phyloP scores from a whole-genome alignment of 2,113 vertebrate species.

The Danionella cerebrum region DNA sequence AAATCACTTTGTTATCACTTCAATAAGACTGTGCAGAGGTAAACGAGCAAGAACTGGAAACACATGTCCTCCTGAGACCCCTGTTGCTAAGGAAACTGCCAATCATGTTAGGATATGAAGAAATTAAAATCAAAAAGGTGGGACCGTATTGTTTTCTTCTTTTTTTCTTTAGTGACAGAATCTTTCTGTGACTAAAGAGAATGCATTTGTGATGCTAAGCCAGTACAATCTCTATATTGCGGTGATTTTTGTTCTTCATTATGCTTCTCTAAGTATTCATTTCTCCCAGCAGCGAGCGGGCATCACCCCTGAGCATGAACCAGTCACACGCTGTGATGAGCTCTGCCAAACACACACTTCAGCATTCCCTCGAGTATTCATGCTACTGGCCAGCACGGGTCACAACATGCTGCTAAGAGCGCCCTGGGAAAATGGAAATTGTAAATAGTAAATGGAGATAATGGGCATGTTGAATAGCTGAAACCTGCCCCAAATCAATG shows the following conservation, averaged over 20 bases:
- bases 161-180: constrained; percentile 45
- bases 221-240: constrained; percentile 25
- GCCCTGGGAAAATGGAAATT: constrained; percentile 14
- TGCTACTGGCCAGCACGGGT: neutral
- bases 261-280: constrained; percentile 23
- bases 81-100: constrained; percentile 71
- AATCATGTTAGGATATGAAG: constrained; percentile 71
- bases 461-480: constrained; percentile 11
- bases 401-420: neutral
- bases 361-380: neutral
- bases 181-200: too few species aligned
- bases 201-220: neutral
- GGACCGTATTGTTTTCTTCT: constrained; percentile 39
- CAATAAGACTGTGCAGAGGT: constrained; percentile 77
- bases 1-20: constrained; percentile 86
- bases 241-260: constrained; percentile 19
- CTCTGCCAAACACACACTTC: constrained; percentile 24
- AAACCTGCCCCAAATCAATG: constrained; percentile 10
- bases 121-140: constrained; percentile 65
- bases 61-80: constrained; percentile 72
- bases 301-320: constrained; percentile 19
- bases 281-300: neutral
- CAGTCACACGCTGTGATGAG: neutral
- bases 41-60: constrained; percentile 75
- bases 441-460: constrained; percentile 25